phyloP scores from a whole-genome alignment of 92 coral and sea anemone species.

The Epizoanthus scotinus region DNA sequence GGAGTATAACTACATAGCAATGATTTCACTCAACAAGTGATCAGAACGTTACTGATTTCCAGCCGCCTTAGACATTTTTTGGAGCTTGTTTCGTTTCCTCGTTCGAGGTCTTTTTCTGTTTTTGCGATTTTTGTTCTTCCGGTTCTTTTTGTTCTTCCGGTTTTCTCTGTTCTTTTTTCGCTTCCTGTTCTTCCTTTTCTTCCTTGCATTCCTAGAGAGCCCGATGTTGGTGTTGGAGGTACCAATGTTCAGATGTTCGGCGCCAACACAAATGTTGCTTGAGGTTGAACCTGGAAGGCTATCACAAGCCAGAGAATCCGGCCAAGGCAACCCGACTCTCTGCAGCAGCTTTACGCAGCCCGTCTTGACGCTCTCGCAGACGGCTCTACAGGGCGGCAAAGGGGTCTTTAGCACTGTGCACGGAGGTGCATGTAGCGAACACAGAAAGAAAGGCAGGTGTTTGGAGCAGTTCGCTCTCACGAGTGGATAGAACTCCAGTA shows the following conservation, averaged over 20 bases:
- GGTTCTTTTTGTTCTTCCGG: slow-evolving; percentile 21
- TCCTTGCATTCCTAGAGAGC: not conserved
- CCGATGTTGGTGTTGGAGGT: not conserved
- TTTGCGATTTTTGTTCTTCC: slow-evolving; percentile 28
- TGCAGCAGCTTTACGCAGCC: not conserved
- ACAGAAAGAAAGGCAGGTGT: slow-evolving; percentile 10
- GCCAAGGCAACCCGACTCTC: slow-evolving; percentile 1
- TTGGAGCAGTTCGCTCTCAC: slow-evolving; percentile 27
- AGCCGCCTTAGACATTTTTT: not conserved
- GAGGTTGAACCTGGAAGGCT: not conserved
- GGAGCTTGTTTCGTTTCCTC: not conserved
- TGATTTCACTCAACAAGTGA: not conserved
- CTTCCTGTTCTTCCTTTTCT: slow-evolving; percentile 19
- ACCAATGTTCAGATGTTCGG: not conserved
- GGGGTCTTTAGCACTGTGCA: not conserved
- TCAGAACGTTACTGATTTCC: not conserved
- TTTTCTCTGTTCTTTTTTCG: slow-evolving; percentile 16
- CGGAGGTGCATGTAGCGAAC: slow-evolving; percentile 13
- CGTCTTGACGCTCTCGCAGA: slow-evolving; percentile 21
- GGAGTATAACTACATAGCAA: not conserved
- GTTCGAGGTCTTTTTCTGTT: not conserved
- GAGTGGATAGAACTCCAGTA: slow-evolving; percentile 7
- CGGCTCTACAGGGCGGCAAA: slow-evolving; percentile 15
- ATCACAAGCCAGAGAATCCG: slow-evolving; percentile 1
- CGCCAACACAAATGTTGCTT: slow-evolving; percentile 9